Evolutionary conservation across 2,888 invertebrate species (phyloP), one percentile per base, ranked within the genome.

Genomic region (Hermodice carunculata): DNA sequence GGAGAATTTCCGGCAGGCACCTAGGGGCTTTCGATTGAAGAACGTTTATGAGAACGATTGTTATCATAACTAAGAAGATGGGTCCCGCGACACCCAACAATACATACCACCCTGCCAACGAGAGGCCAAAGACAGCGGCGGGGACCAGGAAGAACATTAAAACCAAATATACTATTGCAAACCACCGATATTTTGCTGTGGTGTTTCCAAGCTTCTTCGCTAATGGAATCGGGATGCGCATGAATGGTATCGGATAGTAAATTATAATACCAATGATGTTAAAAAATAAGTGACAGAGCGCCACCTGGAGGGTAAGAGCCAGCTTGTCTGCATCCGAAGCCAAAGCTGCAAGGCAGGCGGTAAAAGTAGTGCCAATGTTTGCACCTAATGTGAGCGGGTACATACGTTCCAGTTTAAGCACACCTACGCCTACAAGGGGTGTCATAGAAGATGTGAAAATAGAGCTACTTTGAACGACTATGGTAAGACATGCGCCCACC

Each of bases 201-300:
- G 81, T 82, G 19, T 83, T 76, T 29, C 89, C 88, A 6, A 89
- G 76, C 26, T 76, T 69, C 67, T 85, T 86, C 2, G 89, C 87
- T 51, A 88, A 66, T 19, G 71, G 71, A 29, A 89, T 85, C 0
- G 89, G 89, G 40, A 88, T 72, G 31, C 89, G 76, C 74, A 86
- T 81, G 64, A 83, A 85, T 0, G 89, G 89, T 5, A 90, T 78
- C 0, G 89, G 88, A 71, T 89, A 90, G 77, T 88, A 90, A 1
- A 89, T 71, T 0, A 89, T 37, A 42, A 89, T 88, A n/a, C 85
- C 86, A 4, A 83, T 68, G 8, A 89, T 73, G 80, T 90, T 90
- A 83, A 89, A 90, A 70, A 89, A 87, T 17, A 89, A 81, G 78
- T 90, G 89, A 62, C 89, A 89, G 8, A 90, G 82, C 1, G 89